These are phyloP conservation scores for Abscondita cerata DNA, from an alignment of 2,888 invertebrate species.

Conservation along the genomic window DNA sequence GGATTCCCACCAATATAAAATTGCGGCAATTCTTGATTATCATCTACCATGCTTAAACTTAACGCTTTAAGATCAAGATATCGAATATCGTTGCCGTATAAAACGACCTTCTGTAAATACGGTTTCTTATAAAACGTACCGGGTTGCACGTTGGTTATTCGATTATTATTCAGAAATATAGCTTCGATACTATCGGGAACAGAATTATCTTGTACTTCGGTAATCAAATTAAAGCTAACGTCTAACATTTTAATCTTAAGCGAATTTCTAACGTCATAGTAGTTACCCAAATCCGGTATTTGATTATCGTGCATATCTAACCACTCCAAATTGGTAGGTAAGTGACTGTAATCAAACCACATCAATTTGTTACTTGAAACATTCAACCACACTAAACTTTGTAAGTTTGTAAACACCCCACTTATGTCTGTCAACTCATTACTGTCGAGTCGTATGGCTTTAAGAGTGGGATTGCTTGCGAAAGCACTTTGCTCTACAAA, in stretches of 20 bases:
- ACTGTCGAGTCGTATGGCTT: conserved; percentile 78
- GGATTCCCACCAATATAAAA: conserved; percentile 85
- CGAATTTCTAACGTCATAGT: conserved; percentile 70
- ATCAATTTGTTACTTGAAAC: conserved; percentile 79
- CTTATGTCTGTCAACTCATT: conserved; percentile 80
- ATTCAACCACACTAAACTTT: conserved; percentile 80
- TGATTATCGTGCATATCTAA: conserved; percentile 83
- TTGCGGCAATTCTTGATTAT: conserved; percentile 74
- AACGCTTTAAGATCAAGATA: conserved; percentile 76
- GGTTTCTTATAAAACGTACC: conserved; percentile 75
- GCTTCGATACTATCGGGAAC: conserved; percentile 78
- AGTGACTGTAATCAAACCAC: conserved; percentile 82
- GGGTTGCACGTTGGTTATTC: conserved; percentile 71
- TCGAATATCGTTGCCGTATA: conserved; percentile 76
- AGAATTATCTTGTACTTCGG: conserved; percentile 71
- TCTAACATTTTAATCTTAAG: conserved; percentile 78
- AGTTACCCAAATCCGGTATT: conserved; percentile 77
- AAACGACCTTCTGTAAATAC: conserved; percentile 76
- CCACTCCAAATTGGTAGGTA: conserved; percentile 79
- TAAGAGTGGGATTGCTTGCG: conserved; percentile 74
- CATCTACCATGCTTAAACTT: conserved; percentile 69
- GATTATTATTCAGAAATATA: conserved; percentile 76
- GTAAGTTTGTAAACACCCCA: conserved; percentile 76
- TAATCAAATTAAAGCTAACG: conserved; percentile 75
- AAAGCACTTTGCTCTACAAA: conserved; percentile 81